Evolutionary conservation across 2,888 invertebrate species (phyloP).

Genomic region (Hirtodrosophila alboralis): DNA sequence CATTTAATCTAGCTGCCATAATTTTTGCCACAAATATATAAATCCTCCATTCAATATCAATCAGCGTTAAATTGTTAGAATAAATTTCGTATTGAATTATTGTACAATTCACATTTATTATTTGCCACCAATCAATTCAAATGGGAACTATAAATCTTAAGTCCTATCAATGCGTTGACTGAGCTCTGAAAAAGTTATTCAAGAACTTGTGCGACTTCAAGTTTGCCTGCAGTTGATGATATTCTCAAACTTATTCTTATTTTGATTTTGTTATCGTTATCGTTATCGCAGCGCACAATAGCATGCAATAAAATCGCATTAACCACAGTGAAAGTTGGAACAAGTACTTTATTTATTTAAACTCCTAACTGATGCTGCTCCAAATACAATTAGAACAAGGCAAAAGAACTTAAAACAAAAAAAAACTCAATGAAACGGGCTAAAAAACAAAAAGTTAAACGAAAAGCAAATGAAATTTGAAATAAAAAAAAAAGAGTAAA

Average conservation of each 20-base stretch:
- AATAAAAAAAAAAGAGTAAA: no score
- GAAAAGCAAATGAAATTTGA: slow-evolving; percentile 10
- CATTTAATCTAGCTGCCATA: not conserved
- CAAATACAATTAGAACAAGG: slow-evolving; percentile 20
- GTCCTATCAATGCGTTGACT: slow-evolving; percentile 18
- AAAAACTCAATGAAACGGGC: slow-evolving; percentile 21
- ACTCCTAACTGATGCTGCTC: no score
- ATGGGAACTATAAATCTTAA: slow-evolving; percentile 8
- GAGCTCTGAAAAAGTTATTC: slow-evolving; percentile 46
- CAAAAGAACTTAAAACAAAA: slow-evolving; percentile 12
- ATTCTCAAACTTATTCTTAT: slow-evolving; percentile 13
- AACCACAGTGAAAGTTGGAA: slow-evolving; percentile 50
- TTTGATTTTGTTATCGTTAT: slow-evolving; percentile 1
- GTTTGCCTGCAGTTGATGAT: slow-evolving; percentile 34
- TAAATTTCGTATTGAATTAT: slow-evolving; percentile 18
- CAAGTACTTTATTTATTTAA: no score
- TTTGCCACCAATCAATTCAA: not conserved
- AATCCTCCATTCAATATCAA: slow-evolving; percentile 15
- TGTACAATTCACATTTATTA: no score
- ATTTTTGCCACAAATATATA: not conserved
- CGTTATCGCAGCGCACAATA: slow-evolving; percentile 40
- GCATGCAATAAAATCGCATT: slow-evolving; percentile 75
- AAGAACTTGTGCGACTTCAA: slow-evolving; percentile 46
- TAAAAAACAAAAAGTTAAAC: slow-evolving; percentile 1
- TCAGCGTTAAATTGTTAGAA: slow-evolving; percentile 24